These are phyloP conservation scores for Varanus salvator DNA, from an alignment of 2,113 vertebrate genomes.

Conservation along the genomic window DNA sequence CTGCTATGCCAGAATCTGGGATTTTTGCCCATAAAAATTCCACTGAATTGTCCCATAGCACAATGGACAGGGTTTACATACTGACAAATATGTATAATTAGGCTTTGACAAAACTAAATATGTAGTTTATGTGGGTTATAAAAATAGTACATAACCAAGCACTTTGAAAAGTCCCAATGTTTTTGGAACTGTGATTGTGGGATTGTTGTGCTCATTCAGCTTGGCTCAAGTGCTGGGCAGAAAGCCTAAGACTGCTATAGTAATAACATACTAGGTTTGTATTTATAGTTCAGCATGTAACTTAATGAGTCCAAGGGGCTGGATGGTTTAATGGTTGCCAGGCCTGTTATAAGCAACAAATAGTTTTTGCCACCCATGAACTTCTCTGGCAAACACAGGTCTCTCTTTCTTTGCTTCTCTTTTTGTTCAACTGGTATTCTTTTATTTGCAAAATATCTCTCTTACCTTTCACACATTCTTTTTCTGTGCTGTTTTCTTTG, in stretches of 20 bases:
- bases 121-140: background rate
- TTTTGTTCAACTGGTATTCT: conserved; percentile 52
- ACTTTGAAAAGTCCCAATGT: background rate
- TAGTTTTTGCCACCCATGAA: background rate
- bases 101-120: background rate
- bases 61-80: background rate
- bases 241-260: conserved; percentile 2
- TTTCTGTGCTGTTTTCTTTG: conserved; percentile 81
- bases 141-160: background rate
- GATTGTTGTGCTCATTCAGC: background rate
- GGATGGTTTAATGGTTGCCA: background rate
- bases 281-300: conserved; percentile 17
- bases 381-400: conserved; percentile 35
- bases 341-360: background rate
- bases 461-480: conserved; percentile 78
- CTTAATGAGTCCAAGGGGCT: conserved; percentile 4
- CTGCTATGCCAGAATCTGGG: background rate
- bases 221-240: background rate
- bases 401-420: conserved; percentile 32
- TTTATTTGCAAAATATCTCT: conserved; percentile 63
- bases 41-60: too few species aligned
- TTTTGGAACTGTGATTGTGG: background rate
- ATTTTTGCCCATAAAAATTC: background rate
- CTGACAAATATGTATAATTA: background rate
- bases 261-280: conserved; percentile 4